Evolutionary conservation across 2,113 vertebrate genomes (phyloP).

Genomic region (Romanogobio albipinnatus): DNA sequence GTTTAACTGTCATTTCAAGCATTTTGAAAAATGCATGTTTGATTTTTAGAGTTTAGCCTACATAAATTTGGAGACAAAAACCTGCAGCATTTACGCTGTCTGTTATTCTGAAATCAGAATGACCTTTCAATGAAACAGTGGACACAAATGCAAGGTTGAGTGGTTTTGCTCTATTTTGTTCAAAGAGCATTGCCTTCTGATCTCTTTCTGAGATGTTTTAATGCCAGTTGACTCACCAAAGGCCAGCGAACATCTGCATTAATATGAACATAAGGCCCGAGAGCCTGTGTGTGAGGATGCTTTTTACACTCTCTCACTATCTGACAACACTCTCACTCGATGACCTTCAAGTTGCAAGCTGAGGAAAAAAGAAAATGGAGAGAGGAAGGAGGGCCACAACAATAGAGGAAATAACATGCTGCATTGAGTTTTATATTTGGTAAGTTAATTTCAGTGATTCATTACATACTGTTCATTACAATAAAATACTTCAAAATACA

Average conservation of each 20-base stretch:
- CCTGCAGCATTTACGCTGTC: neutral
- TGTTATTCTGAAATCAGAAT: slow-evolving; percentile 18
- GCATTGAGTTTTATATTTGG: neutral
- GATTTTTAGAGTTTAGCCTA: neutral
- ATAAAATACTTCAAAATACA: neutral
- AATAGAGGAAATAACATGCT: neutral
- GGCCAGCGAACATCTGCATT: slow-evolving; percentile 21
- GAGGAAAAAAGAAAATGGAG: neutral
- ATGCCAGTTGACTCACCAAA: slow-evolving; percentile 40
- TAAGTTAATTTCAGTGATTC: too few relatives aligned
- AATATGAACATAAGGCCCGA: slow-evolving; percentile 25
- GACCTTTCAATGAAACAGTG: slow-evolving; percentile 19
- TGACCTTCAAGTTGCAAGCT: slow-evolving; percentile 32
- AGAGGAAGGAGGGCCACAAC: neutral
- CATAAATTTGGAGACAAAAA: neutral
- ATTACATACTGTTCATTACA: neutral
- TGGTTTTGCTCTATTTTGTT: neutral
- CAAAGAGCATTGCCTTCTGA: neutral
- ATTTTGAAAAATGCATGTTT: slow-evolving; percentile 27
- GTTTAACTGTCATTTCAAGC: neutral
- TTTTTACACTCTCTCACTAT: slow-evolving; percentile 26
- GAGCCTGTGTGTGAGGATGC: neutral
- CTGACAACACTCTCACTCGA: slow-evolving; percentile 9
- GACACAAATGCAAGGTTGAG: slow-evolving; percentile 26
- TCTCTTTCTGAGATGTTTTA: slow-evolving; percentile 32